These are phyloP conservation scores for Pao palembangensis DNA, from an alignment of 2,113 vertebrate genomes.

Conservation along the genomic window DNA sequence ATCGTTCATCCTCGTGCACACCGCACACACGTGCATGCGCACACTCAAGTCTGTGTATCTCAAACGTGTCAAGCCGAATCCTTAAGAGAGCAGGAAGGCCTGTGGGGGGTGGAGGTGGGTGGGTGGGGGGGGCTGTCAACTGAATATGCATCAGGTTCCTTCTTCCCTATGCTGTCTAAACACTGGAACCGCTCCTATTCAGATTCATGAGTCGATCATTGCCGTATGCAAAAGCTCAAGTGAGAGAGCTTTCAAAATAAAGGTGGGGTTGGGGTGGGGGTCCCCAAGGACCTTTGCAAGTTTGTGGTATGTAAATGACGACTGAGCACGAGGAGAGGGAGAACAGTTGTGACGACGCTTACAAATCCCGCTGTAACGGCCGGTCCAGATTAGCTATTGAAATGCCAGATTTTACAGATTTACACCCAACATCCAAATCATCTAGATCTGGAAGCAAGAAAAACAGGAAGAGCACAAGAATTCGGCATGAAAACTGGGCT, in stretches of 20 bases:
- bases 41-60: constrained; percentile 8
- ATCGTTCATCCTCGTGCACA: constrained; percentile 10
- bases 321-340: constrained; percentile 24
- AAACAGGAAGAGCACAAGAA: too few relatives aligned
- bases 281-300: constrained; percentile 57
- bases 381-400: too few relatives aligned
- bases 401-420: too few relatives aligned
- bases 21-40: neutral
- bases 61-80: constrained; percentile 28
- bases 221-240: constrained; percentile 36
- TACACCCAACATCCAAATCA: too few relatives aligned
- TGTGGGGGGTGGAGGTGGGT: too few relatives aligned
- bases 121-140: constrained; percentile 7
- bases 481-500: too few relatives aligned
- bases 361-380: too few relatives aligned
- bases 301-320: constrained; percentile 64
- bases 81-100: constrained; percentile 23
- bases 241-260: constrained; percentile 30
- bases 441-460: too few relatives aligned
- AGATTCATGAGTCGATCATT: constrained; percentile 53
- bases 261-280: neutral
- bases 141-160: constrained; percentile 48
- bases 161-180: constrained; percentile 48
- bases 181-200: constrained; percentile 47
- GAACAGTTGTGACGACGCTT: constrained; percentile 4